Conservation (phyloP, 2,113 vertebrate species). For the Sylvilagus bachmani region DNA sequence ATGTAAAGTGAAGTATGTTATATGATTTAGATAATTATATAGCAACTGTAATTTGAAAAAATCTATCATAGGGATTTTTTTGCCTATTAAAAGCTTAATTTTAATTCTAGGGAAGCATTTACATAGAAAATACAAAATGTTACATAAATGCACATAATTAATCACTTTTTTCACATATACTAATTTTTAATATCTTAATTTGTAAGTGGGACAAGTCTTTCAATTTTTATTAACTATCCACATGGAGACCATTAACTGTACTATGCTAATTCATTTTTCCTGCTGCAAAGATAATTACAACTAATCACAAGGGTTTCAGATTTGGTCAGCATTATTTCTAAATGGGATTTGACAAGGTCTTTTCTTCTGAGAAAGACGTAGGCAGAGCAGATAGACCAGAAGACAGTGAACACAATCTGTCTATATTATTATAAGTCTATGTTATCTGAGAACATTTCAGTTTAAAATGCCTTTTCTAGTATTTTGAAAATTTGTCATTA, state of each 20-base stretch:
- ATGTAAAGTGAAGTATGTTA: conserved; percentile 15
- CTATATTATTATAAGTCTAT: background rate
- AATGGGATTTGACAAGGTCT: background rate
- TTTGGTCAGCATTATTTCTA: background rate
- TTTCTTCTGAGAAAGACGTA: conserved; percentile 41
- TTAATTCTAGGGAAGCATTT: conserved; percentile 36
- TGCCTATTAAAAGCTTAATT: background rate
- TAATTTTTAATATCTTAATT: conserved; percentile 69
- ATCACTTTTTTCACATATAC: background rate
- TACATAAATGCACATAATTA: background rate
- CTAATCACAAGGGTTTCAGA: conserved; percentile 42
- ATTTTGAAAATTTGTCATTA: conserved; percentile 41
- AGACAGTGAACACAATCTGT: background rate
- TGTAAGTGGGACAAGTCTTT: conserved; percentile 16
- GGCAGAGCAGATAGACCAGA: background rate
- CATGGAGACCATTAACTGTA: conserved; percentile 50
- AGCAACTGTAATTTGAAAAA: background rate
- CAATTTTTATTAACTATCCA: conserved; percentile 7
- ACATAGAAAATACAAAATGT: conserved; percentile 6
- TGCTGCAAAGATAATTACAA: conserved; percentile 54
- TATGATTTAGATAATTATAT: background rate
- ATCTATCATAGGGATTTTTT: background rate
- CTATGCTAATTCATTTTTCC: conserved; percentile 60
- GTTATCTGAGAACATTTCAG: background rate
- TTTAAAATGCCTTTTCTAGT: conserved; percentile 32